A percentile compares a stretch with the other conserved stretches of the same genome.
Conservation (phyloP, 2,797 vertebrate species). For the Poeciliopsis turneri region DNA sequence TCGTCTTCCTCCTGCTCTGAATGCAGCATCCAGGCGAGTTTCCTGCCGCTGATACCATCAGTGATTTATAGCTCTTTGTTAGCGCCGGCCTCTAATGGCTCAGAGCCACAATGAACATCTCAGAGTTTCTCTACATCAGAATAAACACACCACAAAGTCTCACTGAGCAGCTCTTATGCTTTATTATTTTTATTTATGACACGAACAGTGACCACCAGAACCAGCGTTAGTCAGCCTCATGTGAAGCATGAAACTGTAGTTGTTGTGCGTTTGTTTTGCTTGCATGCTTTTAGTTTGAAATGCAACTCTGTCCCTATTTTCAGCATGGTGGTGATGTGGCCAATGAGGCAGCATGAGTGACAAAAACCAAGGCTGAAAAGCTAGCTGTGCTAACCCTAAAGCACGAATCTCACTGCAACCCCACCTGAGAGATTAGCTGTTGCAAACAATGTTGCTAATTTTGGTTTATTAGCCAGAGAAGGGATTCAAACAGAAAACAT, state of each 20-base stretch:
- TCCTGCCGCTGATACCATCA: conserved; percentile 20
- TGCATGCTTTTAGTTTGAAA: neutral
- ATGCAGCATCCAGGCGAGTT: conserved; percentile 19
- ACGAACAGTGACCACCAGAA: no score
- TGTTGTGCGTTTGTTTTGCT: neutral
- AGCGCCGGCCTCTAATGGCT: conserved; percentile 29
- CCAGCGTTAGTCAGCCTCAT: no score
- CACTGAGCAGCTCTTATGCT: no score
- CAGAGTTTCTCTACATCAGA: conserved; percentile 15
- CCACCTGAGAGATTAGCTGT: no score
- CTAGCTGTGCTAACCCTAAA: no score
- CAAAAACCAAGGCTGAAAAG: no score
- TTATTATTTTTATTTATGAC: no score
- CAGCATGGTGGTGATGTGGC: neutral
- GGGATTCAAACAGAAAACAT: no score
- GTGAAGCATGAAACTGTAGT: neutral
- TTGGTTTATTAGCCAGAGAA: no score
- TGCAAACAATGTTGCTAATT: no score
- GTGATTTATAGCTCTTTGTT: conserved; percentile 30
- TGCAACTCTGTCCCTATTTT: neutral
- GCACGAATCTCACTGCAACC: no score
- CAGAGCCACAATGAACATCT: conserved; percentile 26
- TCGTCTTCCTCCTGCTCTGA: conserved; percentile 11
- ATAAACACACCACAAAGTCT: no score
- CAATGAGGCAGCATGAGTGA: neutral